A percentile compares a stretch with the other conserved stretches of the same genome.
These are phyloP conservation scores for Macrotis lagotis DNA, from an alignment of 2,113 vertebrate genomes.

Conservation along the genomic window DNA sequence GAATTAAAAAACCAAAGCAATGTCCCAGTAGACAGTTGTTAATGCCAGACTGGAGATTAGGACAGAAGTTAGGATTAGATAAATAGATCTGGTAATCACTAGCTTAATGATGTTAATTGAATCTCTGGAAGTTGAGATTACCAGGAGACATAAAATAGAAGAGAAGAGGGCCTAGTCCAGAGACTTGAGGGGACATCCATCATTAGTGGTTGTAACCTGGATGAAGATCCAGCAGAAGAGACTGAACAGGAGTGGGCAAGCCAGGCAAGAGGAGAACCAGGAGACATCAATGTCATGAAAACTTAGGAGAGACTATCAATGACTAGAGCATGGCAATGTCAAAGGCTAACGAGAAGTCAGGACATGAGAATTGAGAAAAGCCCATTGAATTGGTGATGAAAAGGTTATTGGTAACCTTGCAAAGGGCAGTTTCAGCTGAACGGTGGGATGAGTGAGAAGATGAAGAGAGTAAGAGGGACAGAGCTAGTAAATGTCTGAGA, in stretches of 20 bases:
- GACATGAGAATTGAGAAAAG: not conserved
- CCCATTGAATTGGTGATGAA: not conserved
- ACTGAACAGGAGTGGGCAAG: not conserved
- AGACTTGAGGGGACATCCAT: not conserved
- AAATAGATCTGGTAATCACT: not conserved
- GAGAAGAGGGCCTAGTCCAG: not conserved
- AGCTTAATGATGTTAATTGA: not conserved
- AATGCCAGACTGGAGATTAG: not conserved
- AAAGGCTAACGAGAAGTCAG: not conserved
- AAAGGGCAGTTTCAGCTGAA: not conserved
- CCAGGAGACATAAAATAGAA: not conserved
- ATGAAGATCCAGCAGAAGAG: not conserved
- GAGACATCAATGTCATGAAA: not conserved
- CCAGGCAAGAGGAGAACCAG: not conserved
- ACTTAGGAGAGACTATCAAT: not conserved
- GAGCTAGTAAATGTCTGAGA: not conserved
- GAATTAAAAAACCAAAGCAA: too few relatives aligned
- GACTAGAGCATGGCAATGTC: not conserved
- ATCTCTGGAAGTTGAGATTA: not conserved
- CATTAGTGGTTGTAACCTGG: not conserved
- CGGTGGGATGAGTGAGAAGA: not conserved
- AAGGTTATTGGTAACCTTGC: not conserved
- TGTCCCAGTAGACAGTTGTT: not conserved
- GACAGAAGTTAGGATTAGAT: not conserved
- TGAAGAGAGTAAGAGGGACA: not conserved